Percentiles rank a stretch among this genome's conserved stretches.
Evolutionary conservation across 2,797 vertebrate species (phyloP).

Genomic region (Martes flavigula): DNA sequence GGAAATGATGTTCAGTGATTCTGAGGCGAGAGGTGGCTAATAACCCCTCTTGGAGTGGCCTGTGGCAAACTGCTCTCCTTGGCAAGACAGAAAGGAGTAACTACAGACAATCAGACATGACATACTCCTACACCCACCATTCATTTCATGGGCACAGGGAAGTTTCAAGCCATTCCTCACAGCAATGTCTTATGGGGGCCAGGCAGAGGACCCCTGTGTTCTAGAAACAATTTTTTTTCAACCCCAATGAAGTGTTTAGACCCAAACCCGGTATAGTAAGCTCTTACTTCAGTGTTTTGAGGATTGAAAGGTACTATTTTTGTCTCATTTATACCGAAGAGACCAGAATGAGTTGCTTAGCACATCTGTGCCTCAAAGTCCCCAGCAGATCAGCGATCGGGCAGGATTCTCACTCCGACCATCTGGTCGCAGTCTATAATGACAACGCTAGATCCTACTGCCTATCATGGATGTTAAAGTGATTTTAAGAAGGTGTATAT

Average conservation of each 20-base stretch:
- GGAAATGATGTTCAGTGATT: background rate
- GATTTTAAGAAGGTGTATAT: background rate
- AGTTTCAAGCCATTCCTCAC: background rate
- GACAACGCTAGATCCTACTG: accelerated
- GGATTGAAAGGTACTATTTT: background rate
- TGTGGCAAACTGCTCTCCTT: background rate
- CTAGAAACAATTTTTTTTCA: background rate
- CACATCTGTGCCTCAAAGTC: background rate
- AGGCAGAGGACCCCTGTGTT: background rate
- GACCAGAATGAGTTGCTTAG: background rate
- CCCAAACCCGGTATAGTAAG: background rate
- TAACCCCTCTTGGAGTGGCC: background rate
- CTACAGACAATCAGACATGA: accelerated
- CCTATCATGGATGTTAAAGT: accelerated
- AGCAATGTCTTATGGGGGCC: background rate
- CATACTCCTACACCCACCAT: accelerated
- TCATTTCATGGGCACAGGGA: too few relatives aligned
- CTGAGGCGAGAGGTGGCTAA: background rate
- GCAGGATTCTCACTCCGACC: background rate
- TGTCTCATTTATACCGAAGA: background rate
- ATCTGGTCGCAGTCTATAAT: background rate
- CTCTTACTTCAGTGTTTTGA: background rate
- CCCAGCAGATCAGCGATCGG: accelerated
- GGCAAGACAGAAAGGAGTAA: background rate
- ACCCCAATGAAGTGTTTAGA: background rate